Base-by-base conservation (phyloP, 2,888 invertebrate genomes). In the Patella depressa region DNA sequence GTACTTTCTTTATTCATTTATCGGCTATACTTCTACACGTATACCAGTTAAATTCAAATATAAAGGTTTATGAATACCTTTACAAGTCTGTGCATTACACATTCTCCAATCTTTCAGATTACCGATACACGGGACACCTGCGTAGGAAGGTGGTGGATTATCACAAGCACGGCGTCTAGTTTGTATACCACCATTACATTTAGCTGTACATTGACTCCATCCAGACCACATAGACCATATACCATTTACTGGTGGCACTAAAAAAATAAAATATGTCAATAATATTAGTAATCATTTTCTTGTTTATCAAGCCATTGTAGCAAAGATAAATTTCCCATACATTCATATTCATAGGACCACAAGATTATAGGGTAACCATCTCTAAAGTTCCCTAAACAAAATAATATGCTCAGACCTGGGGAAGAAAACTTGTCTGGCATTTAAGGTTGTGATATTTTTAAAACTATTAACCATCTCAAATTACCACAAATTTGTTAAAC, bases 141-240 rank as follows among this genome's bases (percentile, higher is more conserved):
- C 82, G 2, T 80, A 80, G 45, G 74, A 78, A 11, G 92, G 95
- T 3, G 93, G 90, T 0, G 96, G 96, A 87, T 94, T 94, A 87
- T 95, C 94, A 90, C 97, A 97, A 79, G 94, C 90, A 85, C 97
- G 89, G 3, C 88, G 82, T 88, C 96, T 93, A 92, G 94, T 94
- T 19, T 93, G 92, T 80, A 93, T 92, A 0, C 91, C 96, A 45
- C 95, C 95, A 2, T 95, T 95, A 85, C 96, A 96, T 7, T 93
- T 93, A 0, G 94, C 93, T 2, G 95, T 94, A 89, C 97, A 97
- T n/a, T 94, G 92, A 53, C 94, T 94, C 97, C 97, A 97, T 0
- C 94, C 91, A 3, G 95, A 94, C 97, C 97, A 98, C 1, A 93
- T 70, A 11, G 87, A 84, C 89, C 89, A 89, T 55, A 82, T 83